phyloP scores from a whole-genome alignment of 2,113 vertebrate species.

The Orthochromis malagaraziensis region DNA sequence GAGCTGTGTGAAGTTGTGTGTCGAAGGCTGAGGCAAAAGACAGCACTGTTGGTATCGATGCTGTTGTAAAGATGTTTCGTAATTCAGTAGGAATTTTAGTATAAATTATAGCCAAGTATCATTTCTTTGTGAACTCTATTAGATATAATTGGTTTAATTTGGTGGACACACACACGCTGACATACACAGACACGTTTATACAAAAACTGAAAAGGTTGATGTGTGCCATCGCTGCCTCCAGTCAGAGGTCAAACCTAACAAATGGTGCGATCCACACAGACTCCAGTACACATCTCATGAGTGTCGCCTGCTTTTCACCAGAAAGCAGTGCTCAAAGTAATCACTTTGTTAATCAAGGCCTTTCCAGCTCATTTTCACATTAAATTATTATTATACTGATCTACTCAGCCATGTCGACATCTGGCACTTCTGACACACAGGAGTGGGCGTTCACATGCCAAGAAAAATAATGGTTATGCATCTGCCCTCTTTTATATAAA shows the following conservation, averaged over 20 bases:
- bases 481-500: neutral
- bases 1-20: neutral
- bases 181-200: neutral
- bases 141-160: neutral
- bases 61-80: neutral
- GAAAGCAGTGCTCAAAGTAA: neutral
- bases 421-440: neutral
- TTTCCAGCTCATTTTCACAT: neutral
- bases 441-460: neutral
- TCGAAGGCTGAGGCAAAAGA: neutral
- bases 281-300: neutral
- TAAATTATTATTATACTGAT: neutral
- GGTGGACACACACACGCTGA: neutral
- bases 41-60: neutral
- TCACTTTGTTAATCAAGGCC: neutral
- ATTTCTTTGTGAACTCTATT: neutral
- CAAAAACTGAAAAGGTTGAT: neutral
- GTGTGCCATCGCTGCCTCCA: neutral
- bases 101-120: neutral
- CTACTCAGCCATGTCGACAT: neutral
- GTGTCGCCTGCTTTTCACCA: neutral
- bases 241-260: neutral
- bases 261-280: neutral
- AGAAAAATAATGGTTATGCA: neutral
- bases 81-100: neutral